phyloP scores from a whole-genome alignment of 1,140 invertebrate genomes.

The Agraylea sexmaculata region DNA sequence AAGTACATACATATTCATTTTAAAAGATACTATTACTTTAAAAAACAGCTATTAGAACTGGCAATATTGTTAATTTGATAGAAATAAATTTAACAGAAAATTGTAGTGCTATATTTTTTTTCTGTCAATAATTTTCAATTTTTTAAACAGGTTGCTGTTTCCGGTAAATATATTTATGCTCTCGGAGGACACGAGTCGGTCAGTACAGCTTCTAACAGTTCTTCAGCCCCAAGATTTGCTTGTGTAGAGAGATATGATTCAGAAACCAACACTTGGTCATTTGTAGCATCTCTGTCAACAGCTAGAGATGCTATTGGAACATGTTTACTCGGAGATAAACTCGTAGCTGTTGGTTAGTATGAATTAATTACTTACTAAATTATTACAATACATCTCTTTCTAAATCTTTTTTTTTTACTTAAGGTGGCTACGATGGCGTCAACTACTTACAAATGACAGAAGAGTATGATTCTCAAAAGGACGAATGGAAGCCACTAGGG shows the following conservation, averaged over 20 bases:
- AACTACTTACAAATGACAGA: slow-evolving; percentile 84
- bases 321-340: slow-evolving; percentile 74
- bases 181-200: slow-evolving; percentile 85
- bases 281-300: slow-evolving; percentile 73
- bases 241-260: slow-evolving; percentile 82
- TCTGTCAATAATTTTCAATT: neutral
- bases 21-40: no score
- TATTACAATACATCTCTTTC: neutral
- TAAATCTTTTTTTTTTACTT: neutral
- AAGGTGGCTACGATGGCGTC: slow-evolving; percentile 84
- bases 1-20: no score
- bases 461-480: slow-evolving; percentile 81
- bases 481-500: slow-evolving; percentile 72
- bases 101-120: neutral
- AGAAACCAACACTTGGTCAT: slow-evolving; percentile 79
- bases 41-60: no score
- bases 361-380: slow-evolving; percentile 3
- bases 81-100: slow-evolving; percentile 1
- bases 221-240: slow-evolving; percentile 67
- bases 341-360: slow-evolving; percentile 71
- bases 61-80: neutral
- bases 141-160: slow-evolving; percentile 50
- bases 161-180: slow-evolving; percentile 73
- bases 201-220: slow-evolving; percentile 71
- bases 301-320: slow-evolving; percentile 86